phyloP scores from a whole-genome alignment of 2,888 invertebrate genomes.

The Drosophila koepferae region DNA sequence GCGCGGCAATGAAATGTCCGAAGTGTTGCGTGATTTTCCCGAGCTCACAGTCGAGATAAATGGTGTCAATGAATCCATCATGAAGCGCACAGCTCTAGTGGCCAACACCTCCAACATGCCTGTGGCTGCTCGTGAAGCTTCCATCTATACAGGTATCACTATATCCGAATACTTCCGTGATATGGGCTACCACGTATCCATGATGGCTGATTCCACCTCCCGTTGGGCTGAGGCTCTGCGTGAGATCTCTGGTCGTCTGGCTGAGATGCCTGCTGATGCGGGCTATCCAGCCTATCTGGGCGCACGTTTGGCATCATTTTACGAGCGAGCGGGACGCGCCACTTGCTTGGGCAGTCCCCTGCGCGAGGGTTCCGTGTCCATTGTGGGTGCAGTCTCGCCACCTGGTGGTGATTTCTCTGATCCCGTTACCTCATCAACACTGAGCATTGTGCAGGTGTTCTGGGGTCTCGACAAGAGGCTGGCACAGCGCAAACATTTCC shows the following conservation, averaged over 20 bases:
- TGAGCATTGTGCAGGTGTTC: constrained; percentile 99
- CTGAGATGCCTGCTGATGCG: constrained; percentile 99
- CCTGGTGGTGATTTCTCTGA: constrained; percentile 99
- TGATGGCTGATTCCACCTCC: constrained; percentile 99
- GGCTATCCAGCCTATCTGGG: constrained; percentile 99
- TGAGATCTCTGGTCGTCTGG: constrained; percentile 99
- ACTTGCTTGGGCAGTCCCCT: constrained; percentile 98
- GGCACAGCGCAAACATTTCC: constrained; percentile 99
- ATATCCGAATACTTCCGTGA: constrained; percentile 99
- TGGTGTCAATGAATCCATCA: constrained; percentile 98
- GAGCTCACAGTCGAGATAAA: constrained; percentile 98
- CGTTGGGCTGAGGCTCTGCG: constrained; percentile 99
- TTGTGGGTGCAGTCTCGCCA: constrained; percentile 99
- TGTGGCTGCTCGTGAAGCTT: constrained; percentile 99
- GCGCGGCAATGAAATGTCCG: constrained; percentile 99
- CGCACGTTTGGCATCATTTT: constrained; percentile 99
- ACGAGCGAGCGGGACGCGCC: constrained; percentile 99
- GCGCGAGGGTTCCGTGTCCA: constrained; percentile 99
- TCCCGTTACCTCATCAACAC: constrained; percentile 99
- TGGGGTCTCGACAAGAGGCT: constrained; percentile 99
- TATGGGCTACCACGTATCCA: constrained; percentile 99
- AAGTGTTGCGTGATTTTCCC: constrained; percentile 99
- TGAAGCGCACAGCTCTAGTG: constrained; percentile 99
- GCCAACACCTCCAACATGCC: constrained; percentile 99
- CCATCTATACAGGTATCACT: constrained; percentile 99